These are phyloP conservation scores for Mesoclemmys tuberculata DNA, from an alignment of 2,113 vertebrate species.

Conservation along the genomic window DNA sequence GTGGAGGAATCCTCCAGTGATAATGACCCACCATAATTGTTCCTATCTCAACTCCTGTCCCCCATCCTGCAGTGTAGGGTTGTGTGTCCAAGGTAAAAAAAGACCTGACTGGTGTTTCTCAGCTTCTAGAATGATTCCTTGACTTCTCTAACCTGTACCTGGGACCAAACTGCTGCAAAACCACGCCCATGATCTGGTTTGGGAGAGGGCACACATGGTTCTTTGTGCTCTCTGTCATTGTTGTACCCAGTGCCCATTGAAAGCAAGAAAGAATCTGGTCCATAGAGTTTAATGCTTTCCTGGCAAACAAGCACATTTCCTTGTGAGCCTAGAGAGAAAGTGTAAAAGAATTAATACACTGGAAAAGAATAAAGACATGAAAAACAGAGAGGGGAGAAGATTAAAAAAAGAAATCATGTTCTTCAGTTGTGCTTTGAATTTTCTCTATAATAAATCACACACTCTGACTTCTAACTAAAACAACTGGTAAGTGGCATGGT, in stretches of 20 bases:
- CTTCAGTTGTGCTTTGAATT: neutral
- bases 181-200: too few relatives aligned
- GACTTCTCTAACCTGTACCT: neutral
- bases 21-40: neutral
- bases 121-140: neutral
- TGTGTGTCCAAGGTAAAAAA: neutral
- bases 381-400: neutral
- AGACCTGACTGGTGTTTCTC: neutral
- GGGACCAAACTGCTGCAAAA: neutral
- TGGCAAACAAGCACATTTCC: neutral
- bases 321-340: neutral
- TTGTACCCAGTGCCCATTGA: neutral
- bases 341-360: neutral
- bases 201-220: too few relatives aligned
- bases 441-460: neutral
- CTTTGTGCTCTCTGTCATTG: neutral
- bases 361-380: neutral
- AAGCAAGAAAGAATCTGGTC: neutral
- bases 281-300: neutral
- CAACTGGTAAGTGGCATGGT: neutral
- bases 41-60: neutral
- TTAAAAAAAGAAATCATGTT: neutral
- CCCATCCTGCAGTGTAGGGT: neutral
- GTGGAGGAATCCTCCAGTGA: neutral
- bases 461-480: neutral